Percentiles rank a stretch among this genome's conserved stretches.
Evolutionary conservation across 2,113 vertebrate genomes (phyloP).

Genomic region (Periophthalmus modestus): DNA sequence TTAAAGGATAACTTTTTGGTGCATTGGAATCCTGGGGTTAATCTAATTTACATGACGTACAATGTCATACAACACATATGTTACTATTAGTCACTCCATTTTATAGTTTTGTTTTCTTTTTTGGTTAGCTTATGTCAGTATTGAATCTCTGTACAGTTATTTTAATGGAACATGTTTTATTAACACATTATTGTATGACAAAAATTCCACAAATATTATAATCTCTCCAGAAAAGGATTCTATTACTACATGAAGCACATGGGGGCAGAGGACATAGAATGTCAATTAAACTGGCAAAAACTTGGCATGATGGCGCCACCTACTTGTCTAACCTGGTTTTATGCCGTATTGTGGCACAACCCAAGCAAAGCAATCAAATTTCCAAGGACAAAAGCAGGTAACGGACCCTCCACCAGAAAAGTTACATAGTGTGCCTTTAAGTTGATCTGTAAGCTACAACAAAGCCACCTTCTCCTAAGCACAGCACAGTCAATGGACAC

Average conservation of each 20-base stretch:
- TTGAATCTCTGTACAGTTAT: too few species aligned
- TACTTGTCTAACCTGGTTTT: too few species aligned
- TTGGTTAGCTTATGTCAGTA: too few species aligned
- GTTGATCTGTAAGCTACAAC: not conserved
- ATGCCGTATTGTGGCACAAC: too few species aligned
- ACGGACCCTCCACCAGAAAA: too few species aligned
- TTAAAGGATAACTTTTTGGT: not conserved
- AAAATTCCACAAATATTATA: not conserved
- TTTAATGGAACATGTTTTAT: too few species aligned
- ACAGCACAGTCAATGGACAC: slow-evolving; percentile 5
- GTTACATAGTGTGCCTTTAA: not conserved
- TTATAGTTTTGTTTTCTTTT: too few species aligned
- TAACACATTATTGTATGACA: not conserved
- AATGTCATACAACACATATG: too few species aligned
- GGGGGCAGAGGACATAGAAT: slow-evolving; percentile 16
- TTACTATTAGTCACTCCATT: too few species aligned
- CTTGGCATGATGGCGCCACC: too few species aligned
- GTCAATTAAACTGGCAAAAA: not conserved
- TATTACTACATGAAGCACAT: slow-evolving; percentile 21
- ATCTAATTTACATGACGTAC: not conserved
- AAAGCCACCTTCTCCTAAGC: not conserved
- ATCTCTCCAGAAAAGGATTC: not conserved
- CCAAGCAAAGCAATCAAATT: too few species aligned
- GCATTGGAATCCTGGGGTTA: not conserved
- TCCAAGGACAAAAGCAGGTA: too few species aligned